phyloP scores from a whole-genome alignment of 2,888 invertebrate genomes.

The Cremastobaeus sp. region DNA sequence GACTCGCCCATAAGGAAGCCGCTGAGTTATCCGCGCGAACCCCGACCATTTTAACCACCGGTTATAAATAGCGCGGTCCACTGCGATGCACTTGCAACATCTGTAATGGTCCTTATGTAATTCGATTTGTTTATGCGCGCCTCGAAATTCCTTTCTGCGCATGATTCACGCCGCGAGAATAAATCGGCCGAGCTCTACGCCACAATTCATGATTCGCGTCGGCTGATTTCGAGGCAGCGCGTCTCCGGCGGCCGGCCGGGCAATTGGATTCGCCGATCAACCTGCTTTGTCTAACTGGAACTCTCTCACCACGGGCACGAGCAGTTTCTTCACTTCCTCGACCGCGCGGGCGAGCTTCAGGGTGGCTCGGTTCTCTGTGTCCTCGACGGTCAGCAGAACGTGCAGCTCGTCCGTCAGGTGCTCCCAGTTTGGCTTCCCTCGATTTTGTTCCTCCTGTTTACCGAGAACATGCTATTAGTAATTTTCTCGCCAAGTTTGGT shows the following conservation, averaged over 20 bases:
- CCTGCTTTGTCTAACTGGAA: constrained; percentile 67
- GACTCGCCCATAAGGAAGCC: no score
- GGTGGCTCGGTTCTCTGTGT: constrained; percentile 97
- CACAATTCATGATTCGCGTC: neutral
- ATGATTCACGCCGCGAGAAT: constrained; percentile 47
- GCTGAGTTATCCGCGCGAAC: no score
- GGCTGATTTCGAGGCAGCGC: neutral
- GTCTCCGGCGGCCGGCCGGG: neutral
- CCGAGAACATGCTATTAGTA: constrained; percentile 16
- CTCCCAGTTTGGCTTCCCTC: constrained; percentile 99
- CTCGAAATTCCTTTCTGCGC: constrained; percentile 34
- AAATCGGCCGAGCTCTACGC: constrained; percentile 12
- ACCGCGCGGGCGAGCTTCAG: constrained; percentile 96
- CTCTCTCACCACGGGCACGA: constrained; percentile 90
- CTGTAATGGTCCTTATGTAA: constrained; percentile 48
- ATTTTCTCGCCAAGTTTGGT: constrained; percentile 46
- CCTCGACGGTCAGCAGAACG: constrained; percentile 98
- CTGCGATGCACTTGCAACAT: constrained; percentile 21
- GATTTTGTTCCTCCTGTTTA: constrained; percentile 96
- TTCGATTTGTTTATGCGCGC: constrained; percentile 32
- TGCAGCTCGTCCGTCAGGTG: constrained; percentile 99
- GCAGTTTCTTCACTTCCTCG: constrained; percentile 98
- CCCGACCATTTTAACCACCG: no score
- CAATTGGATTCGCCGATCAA: neutral
- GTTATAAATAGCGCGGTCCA: constrained; percentile 7